phyloP scores from a whole-genome alignment of 2,888 invertebrate genomes.

The Merodon equestris region DNA sequence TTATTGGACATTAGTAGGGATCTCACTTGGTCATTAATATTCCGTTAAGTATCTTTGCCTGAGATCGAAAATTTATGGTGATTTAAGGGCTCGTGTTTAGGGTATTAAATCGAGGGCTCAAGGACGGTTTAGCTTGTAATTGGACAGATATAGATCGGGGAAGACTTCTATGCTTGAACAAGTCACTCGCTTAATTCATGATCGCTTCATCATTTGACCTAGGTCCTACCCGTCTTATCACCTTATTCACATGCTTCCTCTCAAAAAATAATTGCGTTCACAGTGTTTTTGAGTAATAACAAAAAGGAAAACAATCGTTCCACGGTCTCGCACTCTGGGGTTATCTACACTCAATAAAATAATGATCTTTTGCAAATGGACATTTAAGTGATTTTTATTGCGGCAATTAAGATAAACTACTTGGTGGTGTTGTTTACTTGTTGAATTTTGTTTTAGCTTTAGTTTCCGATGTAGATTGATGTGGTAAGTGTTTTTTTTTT shows the following conservation, averaged over 20 bases:
- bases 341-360: conserved; percentile 60
- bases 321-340: neutral
- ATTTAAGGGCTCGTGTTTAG: conserved; percentile 29
- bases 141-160: neutral
- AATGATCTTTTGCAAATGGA: conserved; percentile 62
- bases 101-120: neutral
- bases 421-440: conserved; percentile 35
- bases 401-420: conserved; percentile 56
- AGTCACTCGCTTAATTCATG: too few species aligned
- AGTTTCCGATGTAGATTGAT: neutral
- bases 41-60: conserved; percentile 44
- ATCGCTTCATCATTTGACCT: too few species aligned
- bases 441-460: neutral
- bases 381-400: conserved; percentile 66
- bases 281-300: too few species aligned
- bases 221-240: too few species aligned
- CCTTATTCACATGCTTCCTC: too few species aligned
- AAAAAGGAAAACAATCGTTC: too few species aligned
- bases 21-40: conserved; percentile 34
- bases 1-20: conserved; percentile 27
- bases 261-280: too few species aligned
- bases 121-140: neutral
- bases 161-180: too few species aligned
- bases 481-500: neutral
- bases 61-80: conserved; percentile 29